Base-by-base conservation (phyloP, 2,888 invertebrate species). In the Limenitis arthemis region DNA sequence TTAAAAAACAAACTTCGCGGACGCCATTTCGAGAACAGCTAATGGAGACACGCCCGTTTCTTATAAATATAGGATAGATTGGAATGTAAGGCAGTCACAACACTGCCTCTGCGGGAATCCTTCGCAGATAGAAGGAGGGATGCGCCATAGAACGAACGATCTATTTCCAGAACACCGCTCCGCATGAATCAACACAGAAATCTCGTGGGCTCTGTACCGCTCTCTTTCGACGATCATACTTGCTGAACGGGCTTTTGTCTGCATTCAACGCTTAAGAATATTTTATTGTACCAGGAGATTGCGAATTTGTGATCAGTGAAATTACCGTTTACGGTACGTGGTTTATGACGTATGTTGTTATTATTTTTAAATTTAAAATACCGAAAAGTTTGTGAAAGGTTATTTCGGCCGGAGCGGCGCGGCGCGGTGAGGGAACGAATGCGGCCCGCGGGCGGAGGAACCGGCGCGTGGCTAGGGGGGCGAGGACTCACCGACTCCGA, bases 161-260 rank as follows among this genome's bases (percentile, higher is more conserved):
- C 85, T 85, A 85, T 85, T 86, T 86, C 80, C 82, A 84, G 86
- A 81, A 76, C 80, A 73, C 74, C 77, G 79, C 85, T 76, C 78
- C 77, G 83, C 82, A 83, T 83, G 82, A 85, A 85, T 85, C 85
- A 84, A 85, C 85, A 83, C 85, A 79, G 72, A 86, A n/a, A n/a
- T n/a, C 71, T 69, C 67, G 71, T 65, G 66, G 64, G 72, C 58
- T 70, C 70, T 83, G 82, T 82, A 72, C 72, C 69, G 70, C 70
- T 74, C 69, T 69, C 64, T 54, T 65, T 63, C 65, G 66, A 68
- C 60, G 68, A 69, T 59, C 69, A 60, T 65, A 61, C 71, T 34
- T 75, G 77, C 72, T 76, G 66, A 70, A 79, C 76, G 77, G 78
- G 69, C 70, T 81, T 72, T 81, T 83, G 79, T 78, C 77, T 78